Conservation (phyloP, 2,888 invertebrate species). For the Mystacides longicornis region DNA sequence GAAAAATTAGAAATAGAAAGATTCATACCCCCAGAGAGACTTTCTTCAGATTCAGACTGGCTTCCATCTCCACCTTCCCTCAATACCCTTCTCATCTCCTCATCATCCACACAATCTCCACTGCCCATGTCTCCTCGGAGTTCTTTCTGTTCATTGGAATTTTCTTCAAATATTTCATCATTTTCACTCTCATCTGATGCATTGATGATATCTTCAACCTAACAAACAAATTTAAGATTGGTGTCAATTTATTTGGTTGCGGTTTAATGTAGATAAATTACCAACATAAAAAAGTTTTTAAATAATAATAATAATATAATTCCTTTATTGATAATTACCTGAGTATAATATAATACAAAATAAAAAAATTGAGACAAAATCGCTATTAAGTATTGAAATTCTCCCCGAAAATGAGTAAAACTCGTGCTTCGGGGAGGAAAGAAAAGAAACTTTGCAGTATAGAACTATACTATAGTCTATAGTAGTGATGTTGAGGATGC, state of each 20-base stretch:
- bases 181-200: slow-evolving; percentile 53
- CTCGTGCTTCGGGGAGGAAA: too few species aligned
- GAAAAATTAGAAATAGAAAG: neutral
- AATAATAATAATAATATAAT: too few species aligned
- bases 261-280: neutral
- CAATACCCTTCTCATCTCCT: neutral
- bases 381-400: too few species aligned
- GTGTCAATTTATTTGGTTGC: neutral
- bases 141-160: neutral
- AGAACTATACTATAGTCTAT: too few species aligned
- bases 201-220: slow-evolving; percentile 65
- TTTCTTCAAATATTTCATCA: slow-evolving; percentile 28
- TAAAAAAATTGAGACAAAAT: too few species aligned
- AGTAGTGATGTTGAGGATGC: too few species aligned
- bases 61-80: slow-evolving; percentile 7
- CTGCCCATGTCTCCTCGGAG: slow-evolving; percentile 1
- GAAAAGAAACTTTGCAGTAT: too few species aligned
- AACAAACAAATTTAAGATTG: neutral
- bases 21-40: slow-evolving; percentile 11
- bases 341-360: too few species aligned
- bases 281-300: neutral
- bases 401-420: too few species aligned
- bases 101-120: neutral
- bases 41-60: slow-evolving; percentile 9
- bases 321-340: too few species aligned